phyloP scores from a whole-genome alignment of 2,888 invertebrate species.

The Deroplatys truncata region DNA sequence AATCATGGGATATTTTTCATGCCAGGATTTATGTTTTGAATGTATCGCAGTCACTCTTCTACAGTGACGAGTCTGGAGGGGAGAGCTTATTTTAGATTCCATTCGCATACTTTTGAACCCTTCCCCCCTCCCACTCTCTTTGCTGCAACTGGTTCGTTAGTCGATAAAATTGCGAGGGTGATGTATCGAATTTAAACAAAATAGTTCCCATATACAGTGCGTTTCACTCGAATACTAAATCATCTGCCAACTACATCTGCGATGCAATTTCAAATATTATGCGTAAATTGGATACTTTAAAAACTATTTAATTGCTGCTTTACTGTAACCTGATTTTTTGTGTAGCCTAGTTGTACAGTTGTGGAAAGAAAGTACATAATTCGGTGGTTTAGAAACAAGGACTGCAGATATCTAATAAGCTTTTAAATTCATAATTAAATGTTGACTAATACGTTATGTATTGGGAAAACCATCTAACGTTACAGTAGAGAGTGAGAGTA shows the following conservation, averaged over 20 bases:
- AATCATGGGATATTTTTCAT: neutral
- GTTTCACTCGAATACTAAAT: neutral
- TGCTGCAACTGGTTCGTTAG: conserved; percentile 24
- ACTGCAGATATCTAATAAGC: too few relatives aligned
- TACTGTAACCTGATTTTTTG: too few relatives aligned
- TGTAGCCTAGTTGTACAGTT: too few relatives aligned
- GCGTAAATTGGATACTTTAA: too few relatives aligned
- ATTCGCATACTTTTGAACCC: conserved; percentile 13
- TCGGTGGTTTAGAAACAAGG: too few relatives aligned
- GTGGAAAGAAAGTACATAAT: too few relatives aligned
- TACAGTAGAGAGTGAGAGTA: too few relatives aligned
- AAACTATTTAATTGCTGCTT: too few relatives aligned
- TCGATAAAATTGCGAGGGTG: conserved; percentile 24
- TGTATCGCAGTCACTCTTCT: neutral
- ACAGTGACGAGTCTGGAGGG: neutral
- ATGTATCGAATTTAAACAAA: conserved; percentile 25
- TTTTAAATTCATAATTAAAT: too few relatives aligned
- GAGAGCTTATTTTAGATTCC: conserved; percentile 6
- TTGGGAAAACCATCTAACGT: too few relatives aligned
- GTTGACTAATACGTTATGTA: too few relatives aligned
- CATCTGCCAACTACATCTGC: neutral
- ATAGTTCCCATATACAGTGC: neutral
- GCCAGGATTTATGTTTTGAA: neutral
- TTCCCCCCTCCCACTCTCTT: neutral
- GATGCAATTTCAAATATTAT: neutral